Evolutionary conservation across 1,140 invertebrate species (phyloP).

Genomic region (Drosophila trapezifrons): DNA sequence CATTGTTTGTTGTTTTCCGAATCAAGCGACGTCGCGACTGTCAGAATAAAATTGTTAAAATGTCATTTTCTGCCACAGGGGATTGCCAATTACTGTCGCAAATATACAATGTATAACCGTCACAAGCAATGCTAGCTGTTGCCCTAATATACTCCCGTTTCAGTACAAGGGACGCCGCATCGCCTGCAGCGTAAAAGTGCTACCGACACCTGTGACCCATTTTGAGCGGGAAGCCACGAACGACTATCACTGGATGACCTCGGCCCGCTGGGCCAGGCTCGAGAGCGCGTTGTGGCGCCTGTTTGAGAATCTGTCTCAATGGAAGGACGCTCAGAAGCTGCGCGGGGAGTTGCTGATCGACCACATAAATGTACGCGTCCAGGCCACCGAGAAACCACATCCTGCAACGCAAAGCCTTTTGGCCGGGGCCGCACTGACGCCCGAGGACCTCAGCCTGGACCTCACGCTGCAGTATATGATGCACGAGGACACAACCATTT

Average conservation of each 20-base stretch:
- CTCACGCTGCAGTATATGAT: conserved; percentile 45
- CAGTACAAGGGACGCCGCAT: conserved; percentile 49
- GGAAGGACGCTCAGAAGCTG: conserved; percentile 30
- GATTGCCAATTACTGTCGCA: conserved; percentile 49
- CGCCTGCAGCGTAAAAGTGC: conserved; percentile 52
- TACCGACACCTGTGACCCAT: conserved; percentile 30
- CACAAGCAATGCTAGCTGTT: background rate
- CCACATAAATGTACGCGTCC: conserved; percentile 47
- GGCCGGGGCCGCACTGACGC: background rate
- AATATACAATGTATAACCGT: conserved; percentile 39
- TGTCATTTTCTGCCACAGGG: conserved; percentile 43
- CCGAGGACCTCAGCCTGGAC: conserved; percentile 27
- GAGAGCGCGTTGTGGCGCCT: conserved; percentile 39
- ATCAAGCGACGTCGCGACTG: background rate
- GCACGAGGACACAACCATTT: conserved; percentile 16
- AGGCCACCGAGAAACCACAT: conserved; percentile 9
- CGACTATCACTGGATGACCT: conserved; percentile 65
- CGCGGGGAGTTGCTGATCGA: conserved; percentile 41
- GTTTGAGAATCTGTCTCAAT: conserved; percentile 21
- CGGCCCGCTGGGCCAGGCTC: conserved; percentile 39
- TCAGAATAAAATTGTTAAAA: conserved; percentile 20
- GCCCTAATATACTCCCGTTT: background rate
- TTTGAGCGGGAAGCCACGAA: conserved; percentile 27
- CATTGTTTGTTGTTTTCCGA: background rate
- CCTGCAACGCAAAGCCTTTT: conserved; percentile 7